Evolutionary conservation across 1,140 invertebrate genomes (phyloP), one percentile per base, ranked within the genome.

Genomic region (Ctenoplectra terminalis): DNA sequence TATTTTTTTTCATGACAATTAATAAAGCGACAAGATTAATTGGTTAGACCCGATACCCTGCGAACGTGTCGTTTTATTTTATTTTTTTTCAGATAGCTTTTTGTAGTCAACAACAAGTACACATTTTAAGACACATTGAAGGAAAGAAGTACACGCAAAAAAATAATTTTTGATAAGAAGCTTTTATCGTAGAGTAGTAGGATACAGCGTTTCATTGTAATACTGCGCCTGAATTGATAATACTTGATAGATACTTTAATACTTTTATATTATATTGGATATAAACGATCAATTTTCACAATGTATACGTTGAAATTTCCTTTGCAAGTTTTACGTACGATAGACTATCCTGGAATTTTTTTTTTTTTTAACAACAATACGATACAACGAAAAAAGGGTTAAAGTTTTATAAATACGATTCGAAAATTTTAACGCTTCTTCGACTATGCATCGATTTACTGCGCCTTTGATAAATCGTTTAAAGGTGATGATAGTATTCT

Each of bases 11-110:
- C 52, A 61, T 73, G 76, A 83, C 77, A 69, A 77, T 63, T 61
- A 78, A 80, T 83, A 83, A 83, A 83, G 61, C 40, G 26, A 80
- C 56, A 64, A 69, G 48, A 79, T 40, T 83, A 73, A 66, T 73
- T 20, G 61, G 37, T 60, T 67, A 69, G 60, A 80, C 13, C 52
- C 52, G 31, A 43, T 71, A 48, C 2, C n/a, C 26, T 56, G 23
- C 2, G 29, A 58, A 70, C 9, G 29, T 70, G 7, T 70, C 52
- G 29, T 46, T 56, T 77, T 46, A 69, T 69, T 70, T 13, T 6
- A 34, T 64, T 34, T 75, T 37, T 40, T 17, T 13, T 40, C 26
- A 58, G 26, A 15, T 58, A 58, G 37, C 26, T 60, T 34, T 37
- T 56, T 5, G 40, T 67, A 76, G 37, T 40, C 20, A 48, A 54